phyloP scores from a whole-genome alignment of 2,113 vertebrate species.

The Sinocyclocheilus rhinocerous region DNA sequence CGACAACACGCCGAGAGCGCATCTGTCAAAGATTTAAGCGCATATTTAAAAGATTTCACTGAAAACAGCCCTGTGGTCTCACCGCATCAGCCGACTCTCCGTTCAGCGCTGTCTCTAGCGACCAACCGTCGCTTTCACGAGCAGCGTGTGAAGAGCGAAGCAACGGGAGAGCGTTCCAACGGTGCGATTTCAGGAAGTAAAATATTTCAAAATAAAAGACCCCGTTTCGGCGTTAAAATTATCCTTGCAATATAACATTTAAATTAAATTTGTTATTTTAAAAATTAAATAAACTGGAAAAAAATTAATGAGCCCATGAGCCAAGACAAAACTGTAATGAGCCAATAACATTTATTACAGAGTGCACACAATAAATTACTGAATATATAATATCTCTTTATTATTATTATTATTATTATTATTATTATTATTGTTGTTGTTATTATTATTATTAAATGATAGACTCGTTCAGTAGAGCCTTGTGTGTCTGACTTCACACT shows the following conservation, averaged over 20 bases:
- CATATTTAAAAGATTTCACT: neutral
- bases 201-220: conserved; percentile 23
- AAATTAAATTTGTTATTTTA: neutral
- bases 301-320: neutral
- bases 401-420: neutral
- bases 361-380: neutral
- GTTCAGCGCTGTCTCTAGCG: neutral
- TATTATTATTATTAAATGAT: neutral
- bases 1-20: neutral
- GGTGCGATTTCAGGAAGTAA: accelerated
- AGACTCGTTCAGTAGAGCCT: neutral
- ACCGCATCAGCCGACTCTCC: neutral
- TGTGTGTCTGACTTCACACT: neutral
- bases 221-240: no score
- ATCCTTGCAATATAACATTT: neutral
- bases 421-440: neutral
- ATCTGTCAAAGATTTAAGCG: no score
- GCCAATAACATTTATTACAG: neutral
- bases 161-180: no score
- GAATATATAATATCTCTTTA: neutral
- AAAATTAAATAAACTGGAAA: no score
- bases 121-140: neutral
- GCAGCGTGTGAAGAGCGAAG: neutral
- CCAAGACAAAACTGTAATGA: neutral
- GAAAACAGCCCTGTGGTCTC: neutral